These are phyloP conservation scores for Oostethus manadensis DNA, from an alignment of 2,113 vertebrate genomes.

Conservation along the genomic window DNA sequence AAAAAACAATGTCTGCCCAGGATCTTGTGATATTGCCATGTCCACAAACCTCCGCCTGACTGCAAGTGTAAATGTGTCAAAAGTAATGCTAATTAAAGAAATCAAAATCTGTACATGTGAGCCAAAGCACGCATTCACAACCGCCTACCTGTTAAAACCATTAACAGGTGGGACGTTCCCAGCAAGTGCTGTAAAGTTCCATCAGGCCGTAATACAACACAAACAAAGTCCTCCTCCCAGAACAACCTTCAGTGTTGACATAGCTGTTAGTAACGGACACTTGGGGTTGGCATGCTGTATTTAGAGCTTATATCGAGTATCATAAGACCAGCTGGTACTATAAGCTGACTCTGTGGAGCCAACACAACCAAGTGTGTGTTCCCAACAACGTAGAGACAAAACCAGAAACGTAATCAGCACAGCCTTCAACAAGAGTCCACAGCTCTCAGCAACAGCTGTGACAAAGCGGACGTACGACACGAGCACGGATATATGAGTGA, in stretches of 20 bases:
- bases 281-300: not conserved
- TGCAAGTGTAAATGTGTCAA: not conserved
- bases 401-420: conserved; percentile 1
- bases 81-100: conserved; percentile 2
- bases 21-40: conserved; percentile 29
- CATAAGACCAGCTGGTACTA: not conserved
- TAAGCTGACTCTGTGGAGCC: too few relatives aligned
- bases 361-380: too few relatives aligned
- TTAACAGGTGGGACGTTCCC: conserved; percentile 48
- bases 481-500: not conserved
- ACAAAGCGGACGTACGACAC: not conserved
- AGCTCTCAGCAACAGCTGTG: not conserved
- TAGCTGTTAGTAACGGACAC: not conserved
- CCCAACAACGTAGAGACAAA: not conserved
- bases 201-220: conserved; percentile 13
- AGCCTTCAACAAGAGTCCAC: conserved; percentile 35
- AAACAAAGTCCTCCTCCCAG: conserved; percentile 1
- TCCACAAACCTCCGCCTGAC: not conserved
- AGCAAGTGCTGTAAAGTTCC: conserved; percentile 7
- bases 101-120: conserved; percentile 5
- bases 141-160: not conserved
- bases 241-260: not conserved
- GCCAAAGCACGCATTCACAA: not conserved
- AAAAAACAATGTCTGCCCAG: conserved; percentile 35
- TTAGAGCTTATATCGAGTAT: not conserved